Evolutionary conservation across 2,113 vertebrate species (phyloP), one percentile per base, ranked within the genome.

Genomic region (Tetrao urogallus): DNA sequence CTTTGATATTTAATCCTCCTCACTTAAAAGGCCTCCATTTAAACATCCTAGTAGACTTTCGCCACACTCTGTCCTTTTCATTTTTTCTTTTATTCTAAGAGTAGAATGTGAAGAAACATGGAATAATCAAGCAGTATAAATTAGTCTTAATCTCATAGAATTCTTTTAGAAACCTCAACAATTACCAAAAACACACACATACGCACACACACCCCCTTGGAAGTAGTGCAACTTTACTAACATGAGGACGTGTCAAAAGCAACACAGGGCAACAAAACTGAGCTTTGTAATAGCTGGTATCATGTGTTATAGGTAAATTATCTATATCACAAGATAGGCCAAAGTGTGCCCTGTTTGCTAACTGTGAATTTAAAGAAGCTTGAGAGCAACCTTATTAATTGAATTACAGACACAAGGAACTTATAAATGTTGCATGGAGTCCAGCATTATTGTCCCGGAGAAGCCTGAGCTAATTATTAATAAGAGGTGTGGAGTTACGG

Each of bases 391-490:
- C 76, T 96, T 97, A 96, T 96, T 97, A 97, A 97, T 94, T 96
- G 96, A 97, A 97, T 97, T 97, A 97, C 92, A 91, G 92, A 94
- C 96, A 96, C 74, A 95, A 93, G 77, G 22, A 77, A 69, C 74
- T 94, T 64, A 91, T 98, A 94, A 97, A 98, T 97, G 22, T 97
- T 97, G 96, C 28, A 98, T 97, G 40, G 79, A 75, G n/a, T 13
- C n/a, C 48, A 92, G 93, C 97, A 97, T 96, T 96, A 96, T 81
- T 94, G 92, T 94, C 90, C 86, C 90, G 81, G 92, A 97, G 93
- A 95, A 97, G 92, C 48, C 81, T 34, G 30, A 79, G n/a, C 98
- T 72, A 97, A 98, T 98, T 97, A 97, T 98, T 98, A 93, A 98
- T 95, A 48, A 6, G 28, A 48, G 61, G 93, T 97, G 86, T 98